Base-by-base conservation (phyloP, 2,888 invertebrate species). In the Peribatodes rhomboidaria region DNA sequence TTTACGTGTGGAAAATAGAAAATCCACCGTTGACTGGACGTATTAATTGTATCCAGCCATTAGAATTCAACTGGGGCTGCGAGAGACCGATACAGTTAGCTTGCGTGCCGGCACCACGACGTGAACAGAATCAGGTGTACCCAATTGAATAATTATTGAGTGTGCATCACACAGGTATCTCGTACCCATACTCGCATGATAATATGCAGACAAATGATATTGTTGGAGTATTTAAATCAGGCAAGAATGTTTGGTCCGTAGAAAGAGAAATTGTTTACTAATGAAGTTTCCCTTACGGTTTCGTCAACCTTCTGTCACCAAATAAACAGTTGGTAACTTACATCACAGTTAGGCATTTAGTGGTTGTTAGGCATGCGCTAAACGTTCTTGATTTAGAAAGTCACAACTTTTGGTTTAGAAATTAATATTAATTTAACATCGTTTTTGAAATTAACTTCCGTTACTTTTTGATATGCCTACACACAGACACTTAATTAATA, bases 1-100 rank as follows among this genome's bases (percentile, higher is more conserved):
- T 92, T 92, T 92, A 92, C 92, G 91, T 92, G 92, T 90, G 84
- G 90, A 92, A 92, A 93, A 93, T 93, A 92, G 93, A 93, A 93
- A 93, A 90, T 92, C 86, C 89, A 93, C 89, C 88, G 93, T 92
- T 92, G 89, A 92, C 83, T 92, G 92, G 89, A 79, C 82, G 84
- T 88, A 88, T 88, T 93, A 93, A 93, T 93, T 92, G 92, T 88
- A 85, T 81, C 80, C 79, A 78, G 81, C 83, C 76, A 90, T 92
- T 92, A 92, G 83, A 91, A 93, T 93, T 92, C 93, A 88, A 85
- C 77, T 76, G 86, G 81, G 78, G 84, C 84, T 84, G 75, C 81
- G 71, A 81, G 83, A 87, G 84, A 79, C 84, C 80, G 86, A 83
- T 89, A 91, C 93, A 90, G 92, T 92, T 92, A 92, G 83, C 70